Evolutionary conservation across 2,113 vertebrate species (phyloP).

Genomic region (Nematolebias whitei): DNA sequence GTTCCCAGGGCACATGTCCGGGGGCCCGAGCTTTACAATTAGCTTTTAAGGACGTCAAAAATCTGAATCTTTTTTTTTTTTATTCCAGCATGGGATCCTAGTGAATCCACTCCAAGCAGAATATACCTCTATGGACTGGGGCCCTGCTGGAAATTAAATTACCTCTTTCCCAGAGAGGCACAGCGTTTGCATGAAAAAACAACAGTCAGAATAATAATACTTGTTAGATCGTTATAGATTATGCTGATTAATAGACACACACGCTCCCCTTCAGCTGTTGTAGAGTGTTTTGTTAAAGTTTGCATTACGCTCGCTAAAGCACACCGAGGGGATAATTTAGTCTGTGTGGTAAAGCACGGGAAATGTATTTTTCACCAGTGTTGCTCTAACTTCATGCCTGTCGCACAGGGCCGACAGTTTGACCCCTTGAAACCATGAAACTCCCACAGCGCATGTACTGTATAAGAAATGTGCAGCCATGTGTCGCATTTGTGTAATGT

Average conservation of each 20-base stretch:
- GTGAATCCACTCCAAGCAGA: slow-evolving; percentile 62
- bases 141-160: slow-evolving; percentile 78
- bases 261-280: slow-evolving; percentile 32
- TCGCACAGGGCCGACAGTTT: slow-evolving; percentile 31
- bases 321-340: slow-evolving; percentile 13
- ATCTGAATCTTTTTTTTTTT: slow-evolving; percentile 61
- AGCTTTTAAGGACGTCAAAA: slow-evolving; percentile 39
- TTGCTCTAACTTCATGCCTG: slow-evolving; percentile 45
- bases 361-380: slow-evolving; percentile 55
- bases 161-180: slow-evolving; percentile 56
- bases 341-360: slow-evolving; percentile 28
- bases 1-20: slow-evolving; percentile 39
- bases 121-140: slow-evolving; percentile 55
- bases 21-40: slow-evolving; percentile 22
- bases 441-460: slow-evolving; percentile 34
- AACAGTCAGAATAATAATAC: slow-evolving; percentile 54
- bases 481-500: slow-evolving; percentile 19
- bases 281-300: slow-evolving; percentile 27
- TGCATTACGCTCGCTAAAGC: slow-evolving; percentile 30
- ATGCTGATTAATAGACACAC: slow-evolving; percentile 39
- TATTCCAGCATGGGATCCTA: slow-evolving; percentile 58
- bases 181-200: slow-evolving; percentile 56
- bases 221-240: slow-evolving; percentile 63
- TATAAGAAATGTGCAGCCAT: slow-evolving; percentile 44
- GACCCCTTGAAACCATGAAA: slow-evolving; percentile 33